Evolutionary conservation across 2,113 vertebrate genomes (phyloP).

Genomic region (Dolichotis patagonum): DNA sequence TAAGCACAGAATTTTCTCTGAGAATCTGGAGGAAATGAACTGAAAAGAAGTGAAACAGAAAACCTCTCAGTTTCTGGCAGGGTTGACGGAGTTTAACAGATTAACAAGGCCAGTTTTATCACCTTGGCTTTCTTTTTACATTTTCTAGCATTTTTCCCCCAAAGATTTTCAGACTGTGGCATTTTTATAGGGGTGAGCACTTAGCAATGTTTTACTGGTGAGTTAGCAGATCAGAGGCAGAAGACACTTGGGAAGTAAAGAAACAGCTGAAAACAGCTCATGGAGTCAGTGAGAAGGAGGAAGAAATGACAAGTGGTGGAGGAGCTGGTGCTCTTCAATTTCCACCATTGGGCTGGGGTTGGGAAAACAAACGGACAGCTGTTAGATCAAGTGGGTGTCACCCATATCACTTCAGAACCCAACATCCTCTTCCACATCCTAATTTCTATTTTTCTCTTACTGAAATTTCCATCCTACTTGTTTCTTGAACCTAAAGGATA

Average conservation of each 20-base stretch:
- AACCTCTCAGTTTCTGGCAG: neutral
- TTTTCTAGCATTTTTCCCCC: neutral
- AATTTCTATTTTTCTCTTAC: neutral
- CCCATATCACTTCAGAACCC: neutral
- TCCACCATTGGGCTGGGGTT: neutral
- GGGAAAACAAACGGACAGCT: neutral
- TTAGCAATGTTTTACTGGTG: neutral
- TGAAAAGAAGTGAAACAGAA: conserved; percentile 7
- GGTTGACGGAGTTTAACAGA: neutral
- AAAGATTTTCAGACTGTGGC: neutral
- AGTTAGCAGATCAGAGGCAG: neutral
- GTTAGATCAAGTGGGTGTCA: fast-evolving
- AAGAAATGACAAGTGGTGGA: neutral
- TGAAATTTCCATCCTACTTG: neutral
- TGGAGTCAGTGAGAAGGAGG: neutral
- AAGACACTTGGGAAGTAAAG: neutral
- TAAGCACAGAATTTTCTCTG: neutral
- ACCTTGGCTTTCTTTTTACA: neutral
- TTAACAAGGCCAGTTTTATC: neutral
- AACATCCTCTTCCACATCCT: neutral
- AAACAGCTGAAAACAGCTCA: neutral
- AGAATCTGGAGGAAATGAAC: conserved; percentile 18
- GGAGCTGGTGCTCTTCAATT: fast-evolving
- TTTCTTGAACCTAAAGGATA: neutral
- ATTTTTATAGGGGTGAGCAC: neutral